Percentiles rank a stretch among this genome's conserved stretches.
Evolutionary conservation across 2,797 vertebrate genomes (phyloP).

Genomic region (Onychomys arenicola): DNA sequence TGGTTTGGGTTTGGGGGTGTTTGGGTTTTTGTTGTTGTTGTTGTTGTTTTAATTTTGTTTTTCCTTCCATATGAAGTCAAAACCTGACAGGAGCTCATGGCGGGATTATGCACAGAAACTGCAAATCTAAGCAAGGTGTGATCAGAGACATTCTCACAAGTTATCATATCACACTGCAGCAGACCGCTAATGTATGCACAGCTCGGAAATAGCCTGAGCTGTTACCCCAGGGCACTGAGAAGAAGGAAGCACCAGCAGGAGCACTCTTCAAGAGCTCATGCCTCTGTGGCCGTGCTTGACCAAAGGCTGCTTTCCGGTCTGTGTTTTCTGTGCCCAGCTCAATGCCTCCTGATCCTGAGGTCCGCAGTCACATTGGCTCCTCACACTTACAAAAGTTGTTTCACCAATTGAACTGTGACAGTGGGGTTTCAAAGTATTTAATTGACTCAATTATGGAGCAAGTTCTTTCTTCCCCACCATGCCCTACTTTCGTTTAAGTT

Average conservation of each 20-base stretch:
- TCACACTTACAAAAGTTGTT: slow-evolving; percentile 76
- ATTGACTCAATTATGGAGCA: slow-evolving; percentile 85
- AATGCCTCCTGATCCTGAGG: neutral
- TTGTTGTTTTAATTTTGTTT: slow-evolving; percentile 31
- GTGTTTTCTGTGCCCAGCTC: neutral
- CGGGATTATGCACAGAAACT: slow-evolving; percentile 88
- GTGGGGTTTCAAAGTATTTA: slow-evolving; percentile 83
- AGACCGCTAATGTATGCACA: slow-evolving; percentile 88
- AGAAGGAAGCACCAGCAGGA: slow-evolving; percentile 63
- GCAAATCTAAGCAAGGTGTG: slow-evolving; percentile 89
- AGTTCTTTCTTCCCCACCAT: slow-evolving; percentile 69
- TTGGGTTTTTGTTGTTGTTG: slow-evolving; percentile 29
- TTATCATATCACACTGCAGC: slow-evolving; percentile 86
- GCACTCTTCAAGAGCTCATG: slow-evolving; percentile 31
- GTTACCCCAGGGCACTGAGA: slow-evolving; percentile 83
- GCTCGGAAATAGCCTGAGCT: slow-evolving; percentile 88
- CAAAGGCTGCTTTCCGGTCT: slow-evolving; percentile 7
- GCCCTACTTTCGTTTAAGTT: slow-evolving; percentile 88
- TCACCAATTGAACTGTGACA: slow-evolving; percentile 77
- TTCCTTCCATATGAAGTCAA: slow-evolving; percentile 84
- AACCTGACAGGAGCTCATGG: slow-evolving; percentile 86
- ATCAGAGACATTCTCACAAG: slow-evolving; percentile 88
- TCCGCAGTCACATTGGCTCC: neutral
- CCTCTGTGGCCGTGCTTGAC: neutral
- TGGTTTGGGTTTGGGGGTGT: neutral